Percentiles rank a stretch among this genome's conserved stretches.
Conservation (phyloP, 1,140 invertebrate species). For the Philaenus spumarius region DNA sequence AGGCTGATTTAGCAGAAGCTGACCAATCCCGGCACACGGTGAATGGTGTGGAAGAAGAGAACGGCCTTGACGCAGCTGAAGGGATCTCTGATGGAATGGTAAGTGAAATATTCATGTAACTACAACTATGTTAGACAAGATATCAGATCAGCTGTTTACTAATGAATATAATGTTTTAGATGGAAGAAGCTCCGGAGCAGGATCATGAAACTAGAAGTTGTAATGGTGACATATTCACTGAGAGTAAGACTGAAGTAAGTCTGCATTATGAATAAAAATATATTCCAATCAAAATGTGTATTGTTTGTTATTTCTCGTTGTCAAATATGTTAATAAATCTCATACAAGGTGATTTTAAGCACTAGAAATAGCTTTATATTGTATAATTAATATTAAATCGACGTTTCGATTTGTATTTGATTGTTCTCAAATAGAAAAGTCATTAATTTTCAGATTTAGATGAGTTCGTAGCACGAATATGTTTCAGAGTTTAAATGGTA, state of each 20-base stretch:
- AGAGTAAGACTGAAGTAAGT: constrained; percentile 12
- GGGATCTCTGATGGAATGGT: not conserved
- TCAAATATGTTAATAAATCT: too few relatives aligned
- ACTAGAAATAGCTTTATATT: too few relatives aligned
- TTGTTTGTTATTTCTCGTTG: too few relatives aligned
- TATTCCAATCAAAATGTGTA: too few relatives aligned
- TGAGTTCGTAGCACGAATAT: too few relatives aligned
- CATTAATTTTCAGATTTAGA: too few relatives aligned
- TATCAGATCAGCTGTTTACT: not conserved
- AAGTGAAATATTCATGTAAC: not conserved
- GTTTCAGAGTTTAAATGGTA: too few relatives aligned
- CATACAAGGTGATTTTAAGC: too few relatives aligned
- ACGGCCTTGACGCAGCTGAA: not conserved
- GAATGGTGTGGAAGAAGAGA: not conserved
- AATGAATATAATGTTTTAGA: not conserved
- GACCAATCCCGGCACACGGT: constrained; percentile 13
- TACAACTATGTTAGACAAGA: not conserved
- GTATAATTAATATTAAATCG: too few relatives aligned
- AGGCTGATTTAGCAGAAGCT: constrained; percentile 16
- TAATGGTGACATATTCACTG: constrained; percentile 1
- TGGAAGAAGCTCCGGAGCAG: not conserved
- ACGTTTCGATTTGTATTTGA: too few relatives aligned
- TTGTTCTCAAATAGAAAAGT: too few relatives aligned
- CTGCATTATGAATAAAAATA: too few relatives aligned
- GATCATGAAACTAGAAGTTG: not conserved